Evolutionary conservation across 1,140 invertebrate species (phyloP).

Genomic region (Aleiodes sp.): DNA sequence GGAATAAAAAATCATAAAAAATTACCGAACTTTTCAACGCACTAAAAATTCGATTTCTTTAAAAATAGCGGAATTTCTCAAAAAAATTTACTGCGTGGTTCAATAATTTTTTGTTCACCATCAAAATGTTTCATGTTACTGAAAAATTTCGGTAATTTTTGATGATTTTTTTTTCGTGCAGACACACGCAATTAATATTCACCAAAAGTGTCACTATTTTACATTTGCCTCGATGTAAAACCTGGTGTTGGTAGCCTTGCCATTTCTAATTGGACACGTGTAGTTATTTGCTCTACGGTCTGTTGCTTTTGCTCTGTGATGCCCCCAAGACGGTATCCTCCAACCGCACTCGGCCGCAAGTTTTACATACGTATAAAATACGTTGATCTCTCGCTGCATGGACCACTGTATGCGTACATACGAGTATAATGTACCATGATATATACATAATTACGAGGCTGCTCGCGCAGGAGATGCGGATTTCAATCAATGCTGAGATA

Average conservation of each 20-base stretch:
- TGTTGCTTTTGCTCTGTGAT: slow-evolving; percentile 8
- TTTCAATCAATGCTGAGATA: slow-evolving; percentile 33
- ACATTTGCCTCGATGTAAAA: slow-evolving; percentile 5
- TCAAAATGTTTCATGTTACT: no score
- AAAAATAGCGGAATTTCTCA: no score
- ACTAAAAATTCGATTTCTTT: background rate
- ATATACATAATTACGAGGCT: slow-evolving; percentile 31
- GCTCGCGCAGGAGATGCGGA: slow-evolving; percentile 12
- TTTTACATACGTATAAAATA: slow-evolving; percentile 3
- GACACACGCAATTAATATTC: background rate
- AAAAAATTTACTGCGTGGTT: no score
- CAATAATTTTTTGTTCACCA: no score
- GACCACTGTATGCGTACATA: slow-evolving; percentile 6
- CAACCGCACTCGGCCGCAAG: background rate
- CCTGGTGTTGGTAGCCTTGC: slow-evolving; percentile 41
- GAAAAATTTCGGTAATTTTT: no score
- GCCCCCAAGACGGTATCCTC: slow-evolving; percentile 2
- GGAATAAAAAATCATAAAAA: no score
- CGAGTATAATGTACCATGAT: slow-evolving; percentile 26
- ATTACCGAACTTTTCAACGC: background rate
- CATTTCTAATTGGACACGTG: slow-evolving; percentile 60
- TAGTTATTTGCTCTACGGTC: slow-evolving; percentile 54
- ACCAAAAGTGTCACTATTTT: slow-evolving; percentile 2
- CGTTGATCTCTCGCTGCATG: background rate
- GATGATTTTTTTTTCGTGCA: no score